Evolutionary conservation across 2,797 vertebrate species (phyloP).

Genomic region (Somateria mollissima): DNA sequence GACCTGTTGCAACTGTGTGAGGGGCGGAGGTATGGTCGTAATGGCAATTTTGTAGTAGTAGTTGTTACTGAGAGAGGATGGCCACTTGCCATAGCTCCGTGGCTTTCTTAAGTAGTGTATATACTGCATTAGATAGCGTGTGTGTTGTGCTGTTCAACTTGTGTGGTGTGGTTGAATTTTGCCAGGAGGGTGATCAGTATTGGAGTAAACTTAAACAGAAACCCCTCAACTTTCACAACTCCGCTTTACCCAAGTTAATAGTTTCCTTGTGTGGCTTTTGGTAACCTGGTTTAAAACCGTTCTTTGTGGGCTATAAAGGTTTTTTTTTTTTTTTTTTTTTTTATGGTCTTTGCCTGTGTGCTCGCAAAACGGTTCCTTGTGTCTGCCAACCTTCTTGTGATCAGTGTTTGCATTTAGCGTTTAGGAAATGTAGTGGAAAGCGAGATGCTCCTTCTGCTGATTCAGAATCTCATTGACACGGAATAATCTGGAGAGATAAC

Average conservation of each 20-base stretch:
- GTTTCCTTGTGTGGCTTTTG: neutral
- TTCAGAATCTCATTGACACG: neutral
- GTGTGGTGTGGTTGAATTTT: neutral
- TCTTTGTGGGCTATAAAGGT: neutral
- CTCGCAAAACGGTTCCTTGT: neutral
- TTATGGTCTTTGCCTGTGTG: neutral
- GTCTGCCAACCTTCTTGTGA: neutral
- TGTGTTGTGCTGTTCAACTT: neutral
- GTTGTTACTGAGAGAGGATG: neutral
- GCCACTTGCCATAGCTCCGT: neutral
- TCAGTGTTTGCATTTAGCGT: constrained; percentile 10
- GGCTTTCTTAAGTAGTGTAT: neutral
- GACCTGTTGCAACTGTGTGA: neutral
- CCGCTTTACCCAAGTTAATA: neutral
- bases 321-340: neutral
- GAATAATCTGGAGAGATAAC: neutral
- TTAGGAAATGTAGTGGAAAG: constrained; percentile 36
- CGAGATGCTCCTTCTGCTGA: neutral
- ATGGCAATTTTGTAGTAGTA: neutral
- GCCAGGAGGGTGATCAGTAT: neutral
- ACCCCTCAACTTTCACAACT: neutral
- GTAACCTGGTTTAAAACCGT: neutral
- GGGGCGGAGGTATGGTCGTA: neutral
- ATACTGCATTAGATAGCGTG: neutral
- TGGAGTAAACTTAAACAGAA: neutral